Evolutionary conservation across 1,140 invertebrate species (phyloP), one percentile per base, ranked within the genome.

Genomic region (Drosophila pachea): DNA sequence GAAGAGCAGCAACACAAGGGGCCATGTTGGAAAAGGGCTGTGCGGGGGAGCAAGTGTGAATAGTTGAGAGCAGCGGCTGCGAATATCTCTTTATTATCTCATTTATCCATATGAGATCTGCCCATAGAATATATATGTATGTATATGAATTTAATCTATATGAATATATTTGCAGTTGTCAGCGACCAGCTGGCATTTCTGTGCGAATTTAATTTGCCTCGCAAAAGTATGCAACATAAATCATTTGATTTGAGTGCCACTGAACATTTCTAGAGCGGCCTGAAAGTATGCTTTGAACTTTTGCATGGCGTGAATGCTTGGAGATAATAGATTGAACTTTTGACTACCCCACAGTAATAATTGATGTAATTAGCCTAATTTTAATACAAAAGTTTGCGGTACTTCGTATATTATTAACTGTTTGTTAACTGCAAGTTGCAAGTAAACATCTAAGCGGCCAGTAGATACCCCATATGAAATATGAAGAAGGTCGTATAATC

Each of bases 231-330:
- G 67, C 61, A 56, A 53, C 7, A 8, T 2, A 45, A 58, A 47
- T 31, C 0, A 12, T 5, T 22, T 14, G 9, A 6, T 16, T 5
- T 6, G 22, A 2, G 22, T 14, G 5, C 1, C 16, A n/a, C 8
- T 5, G 2, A 9, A 4, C 31, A 29, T 63, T 43, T 16, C n/a
- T 40, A n/a, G 5, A 50, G 33, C 60, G 47, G 79, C 79, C 73
- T 29, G 9, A 63, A 74, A 84, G 79, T 70, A 76, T 83, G 79
- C 81, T 71, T n/a, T 45, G 35, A 38, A 73, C 49, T 36, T 59
- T 9, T 6, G 40, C n/a, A 31, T 29, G 2, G 8, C 6, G n/a
- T 42, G 6, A 42, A 42, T 42, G 38, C 36, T 4, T 42, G 38
- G 9, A 14, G n/a, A n/a, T n/a, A n/a, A 22, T 22, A 22, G 22